Evolutionary conservation across 2,113 vertebrate genomes (phyloP).

Genomic region (Gasterosteus aculeatus): DNA sequence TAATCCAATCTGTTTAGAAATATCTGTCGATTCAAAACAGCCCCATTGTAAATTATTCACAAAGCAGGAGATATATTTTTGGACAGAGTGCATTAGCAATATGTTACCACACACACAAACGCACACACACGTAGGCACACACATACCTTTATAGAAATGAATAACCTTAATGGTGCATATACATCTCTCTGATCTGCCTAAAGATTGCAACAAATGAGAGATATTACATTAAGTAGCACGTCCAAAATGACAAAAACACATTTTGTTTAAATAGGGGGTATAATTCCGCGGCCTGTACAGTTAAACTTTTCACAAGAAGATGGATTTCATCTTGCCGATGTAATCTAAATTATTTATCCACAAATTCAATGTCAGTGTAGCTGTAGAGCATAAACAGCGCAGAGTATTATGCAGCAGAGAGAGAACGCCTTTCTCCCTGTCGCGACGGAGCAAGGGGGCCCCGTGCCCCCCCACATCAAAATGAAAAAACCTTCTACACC

Average conservation of each 20-base stretch:
- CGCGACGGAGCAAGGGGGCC: conserved; percentile 42
- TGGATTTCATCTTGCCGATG: conserved; percentile 2
- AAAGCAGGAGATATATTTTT: conserved; percentile 12
- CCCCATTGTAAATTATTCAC: conserved; percentile 19
- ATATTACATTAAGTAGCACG: not conserved
- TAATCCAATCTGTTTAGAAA: conserved; percentile 38
- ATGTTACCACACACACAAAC: not conserved
- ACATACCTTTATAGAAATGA: no score
- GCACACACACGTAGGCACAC: not conserved
- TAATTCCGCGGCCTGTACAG: not conserved
- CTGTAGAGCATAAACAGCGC: conserved; percentile 48
- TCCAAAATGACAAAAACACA: not conserved
- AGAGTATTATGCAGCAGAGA: conserved; percentile 30
- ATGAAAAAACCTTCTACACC: conserved; percentile 62
- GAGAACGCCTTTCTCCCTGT: conserved; percentile 26
- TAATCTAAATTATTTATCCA: conserved; percentile 30
- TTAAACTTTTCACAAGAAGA: not conserved
- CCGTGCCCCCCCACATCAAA: conserved; percentile 43
- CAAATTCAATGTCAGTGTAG: conserved; percentile 20
- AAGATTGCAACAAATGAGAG: not conserved
- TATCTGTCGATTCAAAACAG: conserved; percentile 18
- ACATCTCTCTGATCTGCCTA: not conserved
- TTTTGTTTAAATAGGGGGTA: not conserved
- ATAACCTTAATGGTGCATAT: not conserved
- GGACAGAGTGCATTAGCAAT: not conserved